Evolutionary conservation across 2,113 vertebrate genomes (phyloP).

Genomic region (Hippopotamus amphibius): DNA sequence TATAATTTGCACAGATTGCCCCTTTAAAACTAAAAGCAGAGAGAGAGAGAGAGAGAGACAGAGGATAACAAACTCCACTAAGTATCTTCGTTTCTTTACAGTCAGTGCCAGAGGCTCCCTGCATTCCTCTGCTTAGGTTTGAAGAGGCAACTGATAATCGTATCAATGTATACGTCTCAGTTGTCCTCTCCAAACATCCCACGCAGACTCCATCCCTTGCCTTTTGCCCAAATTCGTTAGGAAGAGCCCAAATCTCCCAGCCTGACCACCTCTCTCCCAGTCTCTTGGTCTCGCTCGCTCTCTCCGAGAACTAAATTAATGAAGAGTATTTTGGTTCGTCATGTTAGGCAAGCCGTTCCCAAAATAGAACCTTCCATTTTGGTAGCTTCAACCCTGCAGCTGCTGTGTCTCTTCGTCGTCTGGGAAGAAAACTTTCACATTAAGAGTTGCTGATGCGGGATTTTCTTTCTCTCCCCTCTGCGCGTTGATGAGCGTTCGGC

Average conservation of each 20-base stretch:
- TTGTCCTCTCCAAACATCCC: not conserved
- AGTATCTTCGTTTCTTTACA: not conserved
- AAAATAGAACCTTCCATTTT: conserved; percentile 89
- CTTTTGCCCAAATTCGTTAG: not conserved
- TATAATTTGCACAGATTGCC: not conserved
- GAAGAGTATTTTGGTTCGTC: conserved; percentile 85
- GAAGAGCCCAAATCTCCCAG: not conserved
- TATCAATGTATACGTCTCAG: not conserved
- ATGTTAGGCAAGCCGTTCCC: conserved; percentile 86
- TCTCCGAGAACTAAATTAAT: conserved; percentile 82
- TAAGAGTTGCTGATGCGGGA: conserved; percentile 86
- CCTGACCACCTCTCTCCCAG: conserved; percentile 47
- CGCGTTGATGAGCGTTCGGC: conserved; percentile 84
- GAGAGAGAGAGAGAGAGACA: not conserved
- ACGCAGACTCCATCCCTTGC: not conserved
- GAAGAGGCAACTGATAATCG: not conserved
- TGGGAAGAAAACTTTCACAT: conserved; percentile 88
- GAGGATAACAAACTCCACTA: not conserved
- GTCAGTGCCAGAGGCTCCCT: not conserved
- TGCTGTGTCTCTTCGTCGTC: conserved; percentile 86
- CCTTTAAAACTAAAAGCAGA: not conserved
- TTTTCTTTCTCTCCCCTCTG: conserved; percentile 83
- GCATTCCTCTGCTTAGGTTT: not conserved
- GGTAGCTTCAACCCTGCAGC: conserved; percentile 85
- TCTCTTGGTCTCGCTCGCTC: conserved; percentile 78